phyloP scores from a whole-genome alignment of 2,888 invertebrate species.

The Lasioglossum figueresi region DNA sequence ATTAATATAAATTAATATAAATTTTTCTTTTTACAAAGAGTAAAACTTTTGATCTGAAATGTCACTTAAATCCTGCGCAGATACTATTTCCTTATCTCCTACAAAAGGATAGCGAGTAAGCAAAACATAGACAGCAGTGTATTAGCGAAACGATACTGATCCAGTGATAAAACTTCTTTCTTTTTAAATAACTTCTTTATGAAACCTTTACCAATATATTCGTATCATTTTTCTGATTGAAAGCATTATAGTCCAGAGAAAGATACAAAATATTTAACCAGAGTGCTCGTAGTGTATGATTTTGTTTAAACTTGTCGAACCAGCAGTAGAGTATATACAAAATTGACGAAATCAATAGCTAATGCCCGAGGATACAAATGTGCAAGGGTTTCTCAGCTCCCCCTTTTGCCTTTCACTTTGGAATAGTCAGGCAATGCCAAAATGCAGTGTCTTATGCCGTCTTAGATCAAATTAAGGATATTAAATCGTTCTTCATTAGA shows the following conservation, averaged over 20 bases:
- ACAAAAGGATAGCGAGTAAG: no score
- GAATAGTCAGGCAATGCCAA: background rate
- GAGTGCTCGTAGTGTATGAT: background rate
- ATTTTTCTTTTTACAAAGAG: no score
- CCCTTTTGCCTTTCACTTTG: slow-evolving; percentile 9
- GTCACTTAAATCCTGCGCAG: no score
- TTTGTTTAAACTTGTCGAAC: slow-evolving; percentile 8
- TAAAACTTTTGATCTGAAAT: no score
- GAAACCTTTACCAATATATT: no score
- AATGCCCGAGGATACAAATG: slow-evolving; percentile 70
- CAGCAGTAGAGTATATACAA: slow-evolving; percentile 67
- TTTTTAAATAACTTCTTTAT: no score
- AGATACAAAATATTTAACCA: background rate
- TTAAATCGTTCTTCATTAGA: background rate
- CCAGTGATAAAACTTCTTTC: no score
- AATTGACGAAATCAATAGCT: slow-evolving; percentile 43
- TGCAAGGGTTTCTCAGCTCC: slow-evolving; percentile 61
- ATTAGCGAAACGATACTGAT: no score
- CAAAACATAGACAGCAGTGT: no score
- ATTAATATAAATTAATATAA: no score
- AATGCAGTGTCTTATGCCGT: slow-evolving; percentile 46
- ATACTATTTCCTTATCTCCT: no score
- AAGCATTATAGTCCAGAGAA: background rate
- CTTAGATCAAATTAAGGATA: background rate
- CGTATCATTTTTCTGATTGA: no score